Percentiles rank a stretch among this genome's conserved stretches.
Conservation (phyloP, 2,797 vertebrate genomes). For the Peromyscus attwateri region DNA sequence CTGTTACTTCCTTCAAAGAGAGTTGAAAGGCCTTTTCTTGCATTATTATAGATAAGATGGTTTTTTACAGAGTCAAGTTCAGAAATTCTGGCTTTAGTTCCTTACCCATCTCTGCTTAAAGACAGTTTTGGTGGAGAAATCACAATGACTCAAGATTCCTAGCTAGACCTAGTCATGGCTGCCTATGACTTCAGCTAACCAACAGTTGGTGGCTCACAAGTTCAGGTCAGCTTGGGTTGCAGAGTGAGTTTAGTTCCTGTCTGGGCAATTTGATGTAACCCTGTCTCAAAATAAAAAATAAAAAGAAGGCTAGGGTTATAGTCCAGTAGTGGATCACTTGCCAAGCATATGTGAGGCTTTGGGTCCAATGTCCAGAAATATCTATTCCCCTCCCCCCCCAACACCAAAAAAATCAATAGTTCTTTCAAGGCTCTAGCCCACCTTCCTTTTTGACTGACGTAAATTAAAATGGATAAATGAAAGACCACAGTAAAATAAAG, state of each 20-base stretch:
- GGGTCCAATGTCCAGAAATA: background rate
- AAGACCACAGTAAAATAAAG: background rate
- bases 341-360: background rate
- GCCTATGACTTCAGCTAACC: background rate
- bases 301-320: background rate
- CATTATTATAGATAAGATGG: constrained; percentile 78
- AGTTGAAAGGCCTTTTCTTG: constrained; percentile 73
- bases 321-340: background rate
- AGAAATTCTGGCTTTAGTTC: constrained; percentile 73
- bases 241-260: background rate
- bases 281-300: background rate
- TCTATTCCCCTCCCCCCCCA: background rate
- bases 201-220: background rate
- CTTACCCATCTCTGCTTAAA: constrained; percentile 32
- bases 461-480: background rate
- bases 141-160: background rate
- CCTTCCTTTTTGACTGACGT: background rate
- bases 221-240: background rate
- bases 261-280: background rate
- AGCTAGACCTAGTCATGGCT: background rate
- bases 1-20: constrained; percentile 64
- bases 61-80: constrained; percentile 79
- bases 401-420: background rate
- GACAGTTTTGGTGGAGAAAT: constrained; percentile 59
- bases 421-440: constrained; percentile 32